Evolutionary conservation across 2,113 vertebrate species (phyloP), one percentile per base, ranked within the genome.

Genomic region (Mesoclemmys tuberculata): DNA sequence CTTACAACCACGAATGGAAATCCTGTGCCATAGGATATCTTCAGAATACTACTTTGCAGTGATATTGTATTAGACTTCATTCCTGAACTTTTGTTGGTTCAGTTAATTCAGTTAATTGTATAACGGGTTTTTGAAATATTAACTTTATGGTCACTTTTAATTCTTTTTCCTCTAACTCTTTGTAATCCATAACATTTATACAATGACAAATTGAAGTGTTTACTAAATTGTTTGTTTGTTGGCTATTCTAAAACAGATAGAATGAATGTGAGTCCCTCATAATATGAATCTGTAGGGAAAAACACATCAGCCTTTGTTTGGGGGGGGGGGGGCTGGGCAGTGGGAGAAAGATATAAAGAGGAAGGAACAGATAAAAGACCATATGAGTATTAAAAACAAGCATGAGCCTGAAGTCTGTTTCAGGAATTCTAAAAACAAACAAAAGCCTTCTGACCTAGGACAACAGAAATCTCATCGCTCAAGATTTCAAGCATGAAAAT

Each of bases 271-370:
- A 93, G 2, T 55, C 52, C 90, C 85, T 38, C 74, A 38, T 5
- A 85, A 54, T 6, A 16, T 11, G 90, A 58, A 68, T 61, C 41
- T 87, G 78, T 51, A 77, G 46, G 58, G 48, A n/a, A 71, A 38
- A 21, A 84, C 88, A 86, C 82, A 90, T 18, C 41, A 81, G 46
- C 18, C 41, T 49, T n/a, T 74, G 61, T 82, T 96, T 88, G 85
- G 2, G 8, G 35, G n/a, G 80, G 27, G 93, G 55, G 58, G 93
- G 87, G 56, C 52, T 52, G 54, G 52, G 77, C 82, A 93, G 75
- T 92, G 95, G 88, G 90, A 97, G 87, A 96, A 74, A 95, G 68
- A 97, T 83, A 97, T 49, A 96, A 49, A 97, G 38, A 95, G 49
- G 96, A 90, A 97, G 92, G 6, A 94, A 97, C 93, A 94, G 74